phyloP scores from a whole-genome alignment of 2,888 invertebrate species.

The Sminthurides aquaticus region DNA sequence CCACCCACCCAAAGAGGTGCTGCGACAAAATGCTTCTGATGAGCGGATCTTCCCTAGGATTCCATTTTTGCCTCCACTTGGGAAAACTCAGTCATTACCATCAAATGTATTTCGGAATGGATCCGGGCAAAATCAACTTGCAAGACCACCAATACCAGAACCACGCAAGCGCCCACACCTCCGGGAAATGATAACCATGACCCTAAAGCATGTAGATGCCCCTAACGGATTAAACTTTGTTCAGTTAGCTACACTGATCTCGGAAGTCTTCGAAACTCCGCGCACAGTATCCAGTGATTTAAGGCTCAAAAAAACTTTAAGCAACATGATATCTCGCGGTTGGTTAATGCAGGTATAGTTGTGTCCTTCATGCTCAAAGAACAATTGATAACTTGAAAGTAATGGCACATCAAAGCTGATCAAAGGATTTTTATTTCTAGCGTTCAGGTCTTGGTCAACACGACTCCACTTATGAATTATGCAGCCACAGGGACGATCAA shows the following conservation, averaged over 20 bases:
- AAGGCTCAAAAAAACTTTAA: conserved; percentile 15
- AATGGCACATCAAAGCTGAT: neutral
- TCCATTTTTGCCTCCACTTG: neutral
- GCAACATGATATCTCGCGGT: conserved; percentile 16
- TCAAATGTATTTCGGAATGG: neutral
- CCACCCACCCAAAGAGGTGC: neutral
- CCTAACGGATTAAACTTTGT: conserved; percentile 13
- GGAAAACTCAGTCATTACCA: neutral
- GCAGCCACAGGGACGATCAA: neutral
- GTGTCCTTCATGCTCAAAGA: neutral
- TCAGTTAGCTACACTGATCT: conserved; percentile 9
- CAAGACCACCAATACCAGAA: neutral
- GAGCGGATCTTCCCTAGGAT: neutral
- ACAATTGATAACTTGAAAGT: neutral
- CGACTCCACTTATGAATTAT: conserved; percentile 6
- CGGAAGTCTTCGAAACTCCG: conserved; percentile 15
- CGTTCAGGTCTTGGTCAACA: conserved; percentile 7
- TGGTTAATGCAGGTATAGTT: conserved; percentile 1
- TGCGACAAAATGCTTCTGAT: neutral
- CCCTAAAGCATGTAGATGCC: conserved; percentile 7
- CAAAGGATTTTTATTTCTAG: neutral
- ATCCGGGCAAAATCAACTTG: neutral
- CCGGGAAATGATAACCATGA: conserved; percentile 15
- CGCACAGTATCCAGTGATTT: conserved; percentile 3
- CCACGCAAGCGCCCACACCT: conserved; percentile 7